Base-by-base conservation (phyloP, 2,113 vertebrate genomes). In the Illadopsis cleaveri region DNA sequence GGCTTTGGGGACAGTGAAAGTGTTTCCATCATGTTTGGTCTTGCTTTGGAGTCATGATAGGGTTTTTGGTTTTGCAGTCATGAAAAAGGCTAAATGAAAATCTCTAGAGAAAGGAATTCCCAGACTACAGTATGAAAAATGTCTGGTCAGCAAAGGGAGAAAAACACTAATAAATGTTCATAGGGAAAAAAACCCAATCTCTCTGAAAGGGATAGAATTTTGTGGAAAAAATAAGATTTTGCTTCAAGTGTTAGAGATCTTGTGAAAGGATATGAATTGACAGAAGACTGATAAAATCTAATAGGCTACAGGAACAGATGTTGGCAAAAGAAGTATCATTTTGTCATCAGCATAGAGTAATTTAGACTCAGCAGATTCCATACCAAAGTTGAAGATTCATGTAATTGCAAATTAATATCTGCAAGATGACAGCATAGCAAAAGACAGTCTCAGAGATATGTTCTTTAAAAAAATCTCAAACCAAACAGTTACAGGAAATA, bases 331-430 rank as follows among this genome's bases (percentile, higher is more conserved):
- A 68, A 53, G 5, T 24, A 75, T n/a, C 5, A 33, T 81, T 83
- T 86, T 72, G 24, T 77, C 40, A 40, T 45, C 51, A 89, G 30
- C 47, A 47, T 6, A 47, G 44, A 54, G 53, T 64, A 72, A 89
- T 78, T 73, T 50, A 48, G 47, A 62, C 50, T 61, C 20, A 10
- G 51, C 60, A 50, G 38, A 87, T 84, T 66, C 51, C 4, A 4
- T 70, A 53, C 12, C 45, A 33, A 84, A 66, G 10, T 18, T 85
- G 42, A 84, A 87, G 64, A 54, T 66, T 48, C 25, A 15, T 12
- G 11, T 78, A 81, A 78, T 50, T 70, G 64, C 38, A 86, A 73
- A 78, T 78, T 50, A 87, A 56, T 86, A 21, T 51, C 72, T 81
- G 54, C 37, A 61, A 70, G 40, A n/a, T 83, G 73, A 66, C 38